Conservation (phyloP, 2,113 vertebrate genomes). For the Aegithalos caudatus region DNA sequence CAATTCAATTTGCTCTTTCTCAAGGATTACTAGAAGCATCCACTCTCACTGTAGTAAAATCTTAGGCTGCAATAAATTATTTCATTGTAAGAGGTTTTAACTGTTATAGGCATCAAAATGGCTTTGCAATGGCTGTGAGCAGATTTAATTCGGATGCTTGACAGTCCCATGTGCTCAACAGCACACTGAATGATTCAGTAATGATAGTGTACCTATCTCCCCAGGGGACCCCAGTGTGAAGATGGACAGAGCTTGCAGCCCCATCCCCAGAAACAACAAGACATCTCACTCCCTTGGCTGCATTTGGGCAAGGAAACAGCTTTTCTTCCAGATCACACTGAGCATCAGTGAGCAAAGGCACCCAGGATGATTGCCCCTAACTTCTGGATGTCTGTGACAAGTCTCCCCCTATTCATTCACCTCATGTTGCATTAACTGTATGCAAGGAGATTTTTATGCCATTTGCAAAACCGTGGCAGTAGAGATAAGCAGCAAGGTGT, state of each 20-base stretch:
- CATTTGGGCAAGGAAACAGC: not conserved
- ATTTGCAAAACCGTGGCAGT: not conserved
- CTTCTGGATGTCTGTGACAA: not conserved
- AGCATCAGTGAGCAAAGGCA: not conserved
- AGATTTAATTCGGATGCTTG: conserved; percentile 55
- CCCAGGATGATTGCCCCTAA: accelerated
- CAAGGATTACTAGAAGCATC: conserved; percentile 45
- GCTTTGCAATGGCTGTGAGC: conserved; percentile 57
- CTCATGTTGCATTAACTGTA: not conserved
- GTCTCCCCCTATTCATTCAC: not conserved
- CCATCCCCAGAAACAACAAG: not conserved
- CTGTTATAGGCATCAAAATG: conserved; percentile 63
- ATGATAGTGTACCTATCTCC: conserved; percentile 33
- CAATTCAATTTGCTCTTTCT: conserved; percentile 53
- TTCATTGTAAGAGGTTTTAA: conserved; percentile 59
- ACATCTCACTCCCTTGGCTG: not conserved
- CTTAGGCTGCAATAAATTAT: conserved; percentile 58
- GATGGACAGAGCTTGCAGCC: not conserved
- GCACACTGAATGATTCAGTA: conserved; percentile 39
- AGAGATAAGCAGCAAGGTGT: not conserved
- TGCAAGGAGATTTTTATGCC: not conserved
- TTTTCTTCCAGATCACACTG: not conserved
- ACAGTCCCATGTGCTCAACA: conserved; percentile 43
- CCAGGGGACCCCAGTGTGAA: not conserved
- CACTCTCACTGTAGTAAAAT: not conserved